Conservation (phyloP, 1,140 invertebrate species). For the Cyphomyrmex costatus region DNA sequence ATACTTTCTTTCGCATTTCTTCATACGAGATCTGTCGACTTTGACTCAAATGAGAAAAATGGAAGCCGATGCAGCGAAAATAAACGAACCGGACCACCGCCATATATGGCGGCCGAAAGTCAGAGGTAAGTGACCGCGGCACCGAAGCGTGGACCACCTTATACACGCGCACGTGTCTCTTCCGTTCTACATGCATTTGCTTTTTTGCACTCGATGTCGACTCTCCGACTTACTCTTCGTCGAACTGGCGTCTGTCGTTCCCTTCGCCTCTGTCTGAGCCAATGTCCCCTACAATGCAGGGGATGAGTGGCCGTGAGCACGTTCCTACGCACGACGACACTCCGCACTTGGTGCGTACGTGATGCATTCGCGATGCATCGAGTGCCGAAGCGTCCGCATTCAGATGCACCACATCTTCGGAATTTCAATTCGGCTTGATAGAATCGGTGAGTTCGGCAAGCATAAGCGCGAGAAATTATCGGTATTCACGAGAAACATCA, state of each 20-base stretch:
- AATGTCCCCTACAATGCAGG: neutral
- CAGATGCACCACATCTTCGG: conserved; percentile 11
- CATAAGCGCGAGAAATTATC: conserved; percentile 35
- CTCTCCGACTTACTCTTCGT: conserved; percentile 20
- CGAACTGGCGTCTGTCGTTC: neutral
- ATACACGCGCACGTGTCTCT: conserved; percentile 4
- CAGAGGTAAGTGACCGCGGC: conserved; percentile 46
- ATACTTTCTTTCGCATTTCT: neutral
- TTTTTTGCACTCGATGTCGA: neutral
- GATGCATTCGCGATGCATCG: conserved; percentile 43
- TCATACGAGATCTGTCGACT: neutral
- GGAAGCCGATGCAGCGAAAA: conserved; percentile 9
- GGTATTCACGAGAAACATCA: neutral
- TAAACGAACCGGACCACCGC: conserved; percentile 7
- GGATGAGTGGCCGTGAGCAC: conserved; percentile 1
- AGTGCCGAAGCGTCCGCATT: conserved; percentile 37
- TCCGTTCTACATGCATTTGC: conserved; percentile 11
- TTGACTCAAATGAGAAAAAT: conserved; percentile 12
- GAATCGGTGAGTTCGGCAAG: conserved; percentile 2
- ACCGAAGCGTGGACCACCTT: conserved; percentile 10
- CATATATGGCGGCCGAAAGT: conserved; percentile 52
- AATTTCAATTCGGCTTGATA: conserved; percentile 45
- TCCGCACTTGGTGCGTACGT: conserved; percentile 25
- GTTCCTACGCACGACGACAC: conserved; percentile 47
- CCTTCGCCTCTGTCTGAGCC: too few species aligned